Conservation (phyloP, 2,888 invertebrate genomes). For the Craniophora ligustri region DNA sequence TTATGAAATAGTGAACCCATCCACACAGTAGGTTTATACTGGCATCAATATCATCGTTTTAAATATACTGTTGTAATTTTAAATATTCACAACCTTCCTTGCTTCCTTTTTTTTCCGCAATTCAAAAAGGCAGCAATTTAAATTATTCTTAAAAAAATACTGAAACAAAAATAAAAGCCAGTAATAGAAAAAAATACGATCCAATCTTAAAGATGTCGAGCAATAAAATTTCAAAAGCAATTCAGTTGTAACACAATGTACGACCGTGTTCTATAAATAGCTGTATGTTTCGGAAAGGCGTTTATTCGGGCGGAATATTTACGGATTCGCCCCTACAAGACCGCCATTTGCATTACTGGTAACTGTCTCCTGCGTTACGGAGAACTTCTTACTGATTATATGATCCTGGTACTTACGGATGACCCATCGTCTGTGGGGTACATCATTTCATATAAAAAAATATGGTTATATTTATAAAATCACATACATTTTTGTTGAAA, state of each 20-base stretch:
- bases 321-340: conserved; percentile 33
- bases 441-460: neutral
- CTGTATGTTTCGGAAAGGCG: conserved; percentile 36
- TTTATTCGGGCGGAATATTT: conserved; percentile 30
- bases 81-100: no score
- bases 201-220: neutral
- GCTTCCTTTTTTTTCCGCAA: no score
- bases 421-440: conserved; percentile 4
- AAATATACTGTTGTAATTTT: no score
- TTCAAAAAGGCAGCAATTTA: no score
- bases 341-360: conserved; percentile 37
- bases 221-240: conserved; percentile 10
- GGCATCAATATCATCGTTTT: no score
- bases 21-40: no score
- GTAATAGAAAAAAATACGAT: neutral
- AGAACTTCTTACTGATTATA: conserved; percentile 28
- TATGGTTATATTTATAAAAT: neutral
- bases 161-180: neutral
- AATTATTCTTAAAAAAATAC: no score
- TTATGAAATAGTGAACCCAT: no score
- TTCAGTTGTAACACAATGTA: neutral
- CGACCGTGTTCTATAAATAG: conserved; percentile 17
- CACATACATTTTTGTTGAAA: no score
- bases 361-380: conserved; percentile 22
- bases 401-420: conserved; percentile 24